Evolutionary conservation across 2,888 invertebrate genomes (phyloP).

Genomic region (Piscicola geometra): DNA sequence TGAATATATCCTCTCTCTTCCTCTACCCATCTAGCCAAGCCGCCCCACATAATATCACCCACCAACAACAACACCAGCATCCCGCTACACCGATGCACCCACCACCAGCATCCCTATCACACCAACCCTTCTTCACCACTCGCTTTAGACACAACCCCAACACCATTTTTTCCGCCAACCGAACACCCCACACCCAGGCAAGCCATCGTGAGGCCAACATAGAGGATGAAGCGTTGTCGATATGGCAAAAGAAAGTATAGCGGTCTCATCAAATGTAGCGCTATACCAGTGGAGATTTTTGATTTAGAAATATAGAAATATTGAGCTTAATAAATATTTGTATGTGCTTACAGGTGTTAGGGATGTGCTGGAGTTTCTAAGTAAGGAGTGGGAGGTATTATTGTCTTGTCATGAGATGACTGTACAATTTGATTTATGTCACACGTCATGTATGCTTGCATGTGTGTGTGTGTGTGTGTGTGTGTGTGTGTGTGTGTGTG

Average conservation of each 20-base stretch:
- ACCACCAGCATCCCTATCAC: not conserved
- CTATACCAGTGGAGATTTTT: no score
- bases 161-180: slow-evolving; percentile 4
- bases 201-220: not conserved
- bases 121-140: slow-evolving; percentile 7
- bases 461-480: slow-evolving; percentile 19
- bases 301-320: no score
- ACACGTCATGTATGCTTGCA: not conserved
- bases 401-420: no score
- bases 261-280: no score
- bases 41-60: no score
- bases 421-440: no score
- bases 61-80: not conserved
- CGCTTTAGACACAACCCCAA: not conserved
- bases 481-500: slow-evolving; percentile 14
- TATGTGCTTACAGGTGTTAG: no score
- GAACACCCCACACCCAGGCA: not conserved
- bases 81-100: not conserved
- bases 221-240: not conserved
- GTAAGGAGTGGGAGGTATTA: no score
- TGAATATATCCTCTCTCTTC: not conserved
- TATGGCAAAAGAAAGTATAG: slow-evolving; percentile 9
- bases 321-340: no score
- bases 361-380: no score
- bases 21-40: no score